A percentile compares a stretch with the other conserved stretches of the same genome.
phyloP scores from a whole-genome alignment of 2,888 invertebrate species.

The Aphrophora alni region DNA sequence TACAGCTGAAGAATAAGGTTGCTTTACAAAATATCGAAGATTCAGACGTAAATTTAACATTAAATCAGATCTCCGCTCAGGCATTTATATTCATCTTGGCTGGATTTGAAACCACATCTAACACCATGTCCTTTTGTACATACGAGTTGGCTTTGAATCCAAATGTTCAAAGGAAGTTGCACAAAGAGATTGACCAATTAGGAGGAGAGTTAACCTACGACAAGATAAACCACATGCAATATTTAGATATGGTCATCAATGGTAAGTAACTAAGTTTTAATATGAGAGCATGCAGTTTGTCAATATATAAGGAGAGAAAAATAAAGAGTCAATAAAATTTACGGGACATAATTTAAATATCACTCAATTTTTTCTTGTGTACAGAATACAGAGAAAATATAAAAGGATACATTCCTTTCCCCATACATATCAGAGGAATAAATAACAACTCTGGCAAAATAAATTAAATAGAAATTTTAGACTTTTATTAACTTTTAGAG shows the following conservation, averaged over 20 bases:
- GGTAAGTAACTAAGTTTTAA: too few species aligned
- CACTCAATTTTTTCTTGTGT: too few species aligned
- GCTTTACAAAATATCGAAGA: neutral
- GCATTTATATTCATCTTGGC: slow-evolving; percentile 51
- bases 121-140: slow-evolving; percentile 49
- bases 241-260: slow-evolving; percentile 49
- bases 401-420: too few species aligned
- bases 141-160: slow-evolving; percentile 52
- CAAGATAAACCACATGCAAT: slow-evolving; percentile 48
- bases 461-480: too few species aligned
- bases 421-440: too few species aligned
- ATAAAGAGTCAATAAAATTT: too few species aligned
- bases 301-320: too few species aligned
- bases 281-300: too few species aligned
- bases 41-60: neutral
- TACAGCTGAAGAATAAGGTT: slow-evolving; percentile 59
- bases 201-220: slow-evolving; percentile 48
- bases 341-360: too few species aligned
- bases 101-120: slow-evolving; percentile 53
- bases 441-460: too few species aligned
- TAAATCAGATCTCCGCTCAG: slow-evolving; percentile 45
- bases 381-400: too few species aligned
- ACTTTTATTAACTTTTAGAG: too few species aligned
- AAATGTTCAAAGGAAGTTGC: slow-evolving; percentile 37
- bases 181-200: slow-evolving; percentile 45